A percentile compares a stretch with the other conserved stretches of the same genome.
phyloP scores from a whole-genome alignment of 2,888 invertebrate species.

The Fissipunctia ypsillon region DNA sequence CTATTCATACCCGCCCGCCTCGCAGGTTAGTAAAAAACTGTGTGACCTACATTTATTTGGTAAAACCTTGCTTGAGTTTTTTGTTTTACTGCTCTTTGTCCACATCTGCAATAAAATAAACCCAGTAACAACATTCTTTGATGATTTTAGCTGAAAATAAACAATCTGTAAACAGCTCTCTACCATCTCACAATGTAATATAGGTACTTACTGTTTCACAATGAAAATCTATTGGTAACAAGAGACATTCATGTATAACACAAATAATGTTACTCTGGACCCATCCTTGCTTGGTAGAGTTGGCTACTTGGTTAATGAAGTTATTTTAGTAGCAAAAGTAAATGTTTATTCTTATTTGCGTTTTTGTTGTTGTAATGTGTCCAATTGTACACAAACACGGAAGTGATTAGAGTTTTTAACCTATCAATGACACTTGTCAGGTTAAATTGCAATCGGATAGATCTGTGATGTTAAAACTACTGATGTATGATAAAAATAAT shows the following conservation, averaged over 20 bases:
- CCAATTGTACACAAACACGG: slow-evolving; percentile 32
- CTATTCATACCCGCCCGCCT: slow-evolving; percentile 97
- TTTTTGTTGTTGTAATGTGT: slow-evolving; percentile 4
- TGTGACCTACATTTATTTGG: slow-evolving; percentile 1
- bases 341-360: not conserved
- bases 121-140: slow-evolving; percentile 15
- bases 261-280: slow-evolving; percentile 9
- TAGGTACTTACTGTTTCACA: not conserved
- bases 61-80: not conserved
- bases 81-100: slow-evolving; percentile 22
- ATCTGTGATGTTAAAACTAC: slow-evolving; percentile 32
- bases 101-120: not conserved
- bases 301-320: not conserved
- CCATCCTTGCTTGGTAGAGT: not conserved
- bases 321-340: not conserved
- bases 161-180: slow-evolving; percentile 4
- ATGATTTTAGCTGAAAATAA: slow-evolving; percentile 1
- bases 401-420: slow-evolving; percentile 30
- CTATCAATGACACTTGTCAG: slow-evolving; percentile 13
- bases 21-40: slow-evolving; percentile 93
- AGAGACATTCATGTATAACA: not conserved
- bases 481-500: slow-evolving; percentile 50
- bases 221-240: not conserved
- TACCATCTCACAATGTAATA: not conserved
- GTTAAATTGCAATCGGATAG: slow-evolving; percentile 30